Evolutionary conservation across 2,888 invertebrate genomes (phyloP).

Genomic region (Crepidodera aurea): DNA sequence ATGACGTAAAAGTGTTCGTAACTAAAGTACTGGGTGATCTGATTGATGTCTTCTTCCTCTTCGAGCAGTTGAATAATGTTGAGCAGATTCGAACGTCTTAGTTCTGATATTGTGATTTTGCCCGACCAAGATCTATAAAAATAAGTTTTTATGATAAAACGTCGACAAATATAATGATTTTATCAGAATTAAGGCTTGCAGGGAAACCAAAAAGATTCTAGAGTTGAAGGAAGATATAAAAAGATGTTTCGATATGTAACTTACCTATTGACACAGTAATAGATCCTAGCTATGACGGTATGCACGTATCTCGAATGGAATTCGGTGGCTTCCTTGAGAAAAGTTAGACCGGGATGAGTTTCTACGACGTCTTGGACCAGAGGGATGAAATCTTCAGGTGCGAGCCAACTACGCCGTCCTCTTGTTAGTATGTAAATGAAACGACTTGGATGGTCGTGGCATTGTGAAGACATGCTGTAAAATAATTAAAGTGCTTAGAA

Average conservation of each 20-base stretch:
- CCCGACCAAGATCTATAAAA: conserved; percentile 93
- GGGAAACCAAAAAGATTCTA: too few relatives aligned
- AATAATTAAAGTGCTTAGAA: conserved; percentile 9
- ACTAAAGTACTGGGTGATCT: conserved; percentile 88
- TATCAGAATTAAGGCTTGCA: too few relatives aligned
- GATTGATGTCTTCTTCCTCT: conserved; percentile 97
- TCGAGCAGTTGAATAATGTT: conserved; percentile 84
- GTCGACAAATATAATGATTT: too few relatives aligned
- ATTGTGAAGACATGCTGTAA: conserved; percentile 77
- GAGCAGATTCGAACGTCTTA: conserved; percentile 90
- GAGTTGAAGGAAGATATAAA: too few relatives aligned
- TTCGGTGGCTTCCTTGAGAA: conserved; percentile 96
- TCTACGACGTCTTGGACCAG: conserved; percentile 98
- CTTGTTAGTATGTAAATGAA: conserved; percentile 87
- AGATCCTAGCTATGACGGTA: conserved; percentile 98
- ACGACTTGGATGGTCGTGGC: conserved; percentile 88
- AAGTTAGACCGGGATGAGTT: conserved; percentile 96
- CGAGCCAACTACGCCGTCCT: conserved; percentile 72
- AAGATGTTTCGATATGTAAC: too few relatives aligned
- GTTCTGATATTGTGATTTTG: conserved; percentile 85
- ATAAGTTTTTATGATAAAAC: too few relatives aligned
- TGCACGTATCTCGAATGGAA: conserved; percentile 99
- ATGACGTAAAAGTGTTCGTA: conserved; percentile 99
- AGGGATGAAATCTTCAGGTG: conserved; percentile 92
- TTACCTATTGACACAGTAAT: conserved; percentile 78